Percentiles rank a stretch among this genome's conserved stretches.
These are phyloP conservation scores for Echinometra lucunter DNA, from an alignment of 53 echinoderm and acorn worm genomes.

Conservation along the genomic window DNA sequence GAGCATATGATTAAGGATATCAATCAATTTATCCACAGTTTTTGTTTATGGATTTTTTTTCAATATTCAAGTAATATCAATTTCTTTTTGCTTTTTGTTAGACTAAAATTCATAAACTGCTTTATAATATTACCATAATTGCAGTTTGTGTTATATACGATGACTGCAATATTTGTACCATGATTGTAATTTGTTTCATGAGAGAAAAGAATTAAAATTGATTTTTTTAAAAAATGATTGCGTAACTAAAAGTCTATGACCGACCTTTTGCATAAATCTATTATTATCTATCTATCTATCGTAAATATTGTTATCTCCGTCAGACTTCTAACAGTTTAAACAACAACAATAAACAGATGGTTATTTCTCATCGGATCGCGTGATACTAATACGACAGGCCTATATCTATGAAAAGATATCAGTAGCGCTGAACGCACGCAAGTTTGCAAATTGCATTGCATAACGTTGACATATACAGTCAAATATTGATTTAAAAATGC, in stretches of 20 bases:
- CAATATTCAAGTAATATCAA: too few species aligned
- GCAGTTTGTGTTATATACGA: too few species aligned
- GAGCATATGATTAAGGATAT: too few species aligned
- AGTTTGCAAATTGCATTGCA: too few species aligned
- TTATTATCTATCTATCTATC: neutral
- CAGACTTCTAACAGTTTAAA: neutral
- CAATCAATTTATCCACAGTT: too few species aligned
- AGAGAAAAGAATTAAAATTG: neutral
- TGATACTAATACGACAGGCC: too few species aligned
- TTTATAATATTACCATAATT: too few species aligned
- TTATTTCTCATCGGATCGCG: neutral
- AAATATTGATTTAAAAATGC: neutral
- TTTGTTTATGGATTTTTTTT: too few species aligned
- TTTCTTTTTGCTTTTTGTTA: too few species aligned
- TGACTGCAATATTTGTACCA: too few species aligned
- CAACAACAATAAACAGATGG: neutral
- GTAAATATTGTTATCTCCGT: neutral
- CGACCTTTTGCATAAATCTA: neutral
- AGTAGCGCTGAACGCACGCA: neutral
- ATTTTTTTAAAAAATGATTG: neutral
- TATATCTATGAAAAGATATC: neutral
- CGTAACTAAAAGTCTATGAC: neutral
- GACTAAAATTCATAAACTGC: too few species aligned
- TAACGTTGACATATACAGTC: neutral
- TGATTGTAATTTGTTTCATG: neutral